Percentiles rank a stretch among this genome's conserved stretches.
These are phyloP conservation scores for Paracanthobrama guichenoti DNA, from an alignment of 2,113 vertebrate species.

Conservation along the genomic window DNA sequence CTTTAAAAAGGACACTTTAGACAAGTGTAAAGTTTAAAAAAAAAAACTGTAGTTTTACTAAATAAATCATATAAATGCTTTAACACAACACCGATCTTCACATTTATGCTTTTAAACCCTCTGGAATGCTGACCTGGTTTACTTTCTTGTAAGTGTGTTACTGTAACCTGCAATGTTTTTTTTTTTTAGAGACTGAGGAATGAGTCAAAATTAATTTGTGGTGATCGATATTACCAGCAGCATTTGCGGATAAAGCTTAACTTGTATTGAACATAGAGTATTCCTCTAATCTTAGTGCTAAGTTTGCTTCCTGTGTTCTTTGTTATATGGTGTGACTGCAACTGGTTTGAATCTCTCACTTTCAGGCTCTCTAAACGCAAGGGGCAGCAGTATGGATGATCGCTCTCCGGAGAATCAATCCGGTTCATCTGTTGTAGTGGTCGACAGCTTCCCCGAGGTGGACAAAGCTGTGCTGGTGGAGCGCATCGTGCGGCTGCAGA, in stretches of 20 bases:
- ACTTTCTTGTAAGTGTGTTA: conserved; percentile 11
- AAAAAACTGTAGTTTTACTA: not conserved
- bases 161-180: conserved; percentile 12
- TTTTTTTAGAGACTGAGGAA: not conserved
- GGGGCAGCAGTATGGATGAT: conserved; percentile 84
- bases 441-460: conserved; percentile 95
- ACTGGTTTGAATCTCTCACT: not conserved
- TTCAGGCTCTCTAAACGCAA: conserved; percentile 91
- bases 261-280: not conserved
- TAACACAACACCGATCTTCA: not conserved
- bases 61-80: not conserved
- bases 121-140: conserved; percentile 19
- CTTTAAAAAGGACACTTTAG: not conserved
- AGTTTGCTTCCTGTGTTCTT: not conserved
- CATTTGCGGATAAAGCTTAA: not conserved
- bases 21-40: not conserved
- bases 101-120: not conserved
- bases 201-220: not conserved
- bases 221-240: not conserved
- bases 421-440: conserved; percentile 74
- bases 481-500: conserved; percentile 92
- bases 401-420: conserved; percentile 87
- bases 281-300: not conserved
- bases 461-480: conserved; percentile 95
- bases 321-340: conserved; percentile 10